A percentile compares a stretch with the other conserved stretches of the same genome.
Evolutionary conservation across 2,113 vertebrate species (phyloP).

Genomic region (Caloenas nicobarica): DNA sequence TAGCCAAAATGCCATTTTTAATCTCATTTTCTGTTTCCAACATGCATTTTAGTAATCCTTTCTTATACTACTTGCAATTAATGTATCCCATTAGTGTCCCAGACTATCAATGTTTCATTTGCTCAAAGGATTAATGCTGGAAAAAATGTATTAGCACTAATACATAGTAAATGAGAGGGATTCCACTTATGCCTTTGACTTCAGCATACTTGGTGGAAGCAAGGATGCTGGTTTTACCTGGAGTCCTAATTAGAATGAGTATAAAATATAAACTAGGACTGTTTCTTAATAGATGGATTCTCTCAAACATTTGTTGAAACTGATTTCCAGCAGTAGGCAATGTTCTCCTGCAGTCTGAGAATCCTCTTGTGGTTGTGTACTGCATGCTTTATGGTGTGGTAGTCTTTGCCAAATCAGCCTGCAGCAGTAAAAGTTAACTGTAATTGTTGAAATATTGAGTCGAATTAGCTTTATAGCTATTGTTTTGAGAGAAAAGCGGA

Average conservation of each 20-base stretch:
- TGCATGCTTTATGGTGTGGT: not conserved
- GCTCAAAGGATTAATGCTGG: constrained; percentile 52
- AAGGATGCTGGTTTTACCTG: not conserved
- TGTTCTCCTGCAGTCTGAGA: not conserved
- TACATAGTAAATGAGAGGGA: constrained; percentile 54
- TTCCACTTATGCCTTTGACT: constrained; percentile 23
- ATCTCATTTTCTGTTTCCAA: constrained; percentile 69
- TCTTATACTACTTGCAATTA: constrained; percentile 58
- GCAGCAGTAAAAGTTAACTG: not conserved
- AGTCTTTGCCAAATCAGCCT: not conserved
- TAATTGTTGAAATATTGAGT: not conserved
- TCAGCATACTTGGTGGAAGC: not conserved
- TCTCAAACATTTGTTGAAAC: not conserved
- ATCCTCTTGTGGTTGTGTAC: not conserved
- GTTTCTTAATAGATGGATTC: not conserved
- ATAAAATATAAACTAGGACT: not conserved
- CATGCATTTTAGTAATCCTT: constrained; percentile 63
- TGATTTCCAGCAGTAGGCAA: not conserved
- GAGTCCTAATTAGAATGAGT: not conserved
- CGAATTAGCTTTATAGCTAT: not conserved
- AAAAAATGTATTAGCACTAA: constrained; percentile 60
- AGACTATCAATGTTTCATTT: constrained; percentile 63
- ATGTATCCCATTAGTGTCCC: constrained; percentile 57
- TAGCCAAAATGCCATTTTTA: constrained; percentile 59
- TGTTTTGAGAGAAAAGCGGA: not conserved